These are phyloP conservation scores for Gymnobelideus leadbeateri DNA, from an alignment of 2,113 vertebrate genomes.

Conservation along the genomic window DNA sequence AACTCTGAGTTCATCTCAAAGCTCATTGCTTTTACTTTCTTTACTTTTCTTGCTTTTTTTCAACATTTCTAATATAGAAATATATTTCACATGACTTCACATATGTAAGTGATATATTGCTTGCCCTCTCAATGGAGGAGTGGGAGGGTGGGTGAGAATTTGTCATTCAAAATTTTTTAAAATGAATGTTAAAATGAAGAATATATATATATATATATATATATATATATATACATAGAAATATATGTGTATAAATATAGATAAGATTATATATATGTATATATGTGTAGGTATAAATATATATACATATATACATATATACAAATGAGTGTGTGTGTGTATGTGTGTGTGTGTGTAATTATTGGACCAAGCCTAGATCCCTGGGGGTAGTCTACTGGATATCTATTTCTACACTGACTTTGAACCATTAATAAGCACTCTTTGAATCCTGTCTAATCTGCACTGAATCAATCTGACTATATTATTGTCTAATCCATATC, in stretches of 20 bases:
- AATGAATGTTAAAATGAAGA: not conserved
- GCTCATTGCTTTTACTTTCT: too few species aligned
- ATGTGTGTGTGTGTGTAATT: not conserved
- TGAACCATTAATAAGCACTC: not conserved
- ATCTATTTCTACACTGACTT: not conserved
- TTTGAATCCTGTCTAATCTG: not conserved
- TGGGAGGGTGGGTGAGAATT: too few species aligned
- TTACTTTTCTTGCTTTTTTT: too few species aligned
- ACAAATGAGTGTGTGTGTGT: too few species aligned
- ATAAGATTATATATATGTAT: not conserved
- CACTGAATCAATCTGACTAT: not conserved
- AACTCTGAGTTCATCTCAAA: too few species aligned
- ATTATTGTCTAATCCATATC: not conserved
- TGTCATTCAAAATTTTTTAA: not conserved
- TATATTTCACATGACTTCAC: too few species aligned
- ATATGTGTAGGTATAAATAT: not conserved
- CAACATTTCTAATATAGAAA: too few species aligned
- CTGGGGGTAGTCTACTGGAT: not conserved
- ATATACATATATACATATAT: not conserved
- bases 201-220: not conserved
- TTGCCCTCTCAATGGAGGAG: too few species aligned
- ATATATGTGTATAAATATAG: not conserved
- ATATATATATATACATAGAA: not conserved
- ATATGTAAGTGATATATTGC: too few species aligned
- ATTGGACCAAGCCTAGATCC: not conserved